Evolutionary conservation across 2,113 vertebrate species (phyloP).

Genomic region (Platichthys flesus): DNA sequence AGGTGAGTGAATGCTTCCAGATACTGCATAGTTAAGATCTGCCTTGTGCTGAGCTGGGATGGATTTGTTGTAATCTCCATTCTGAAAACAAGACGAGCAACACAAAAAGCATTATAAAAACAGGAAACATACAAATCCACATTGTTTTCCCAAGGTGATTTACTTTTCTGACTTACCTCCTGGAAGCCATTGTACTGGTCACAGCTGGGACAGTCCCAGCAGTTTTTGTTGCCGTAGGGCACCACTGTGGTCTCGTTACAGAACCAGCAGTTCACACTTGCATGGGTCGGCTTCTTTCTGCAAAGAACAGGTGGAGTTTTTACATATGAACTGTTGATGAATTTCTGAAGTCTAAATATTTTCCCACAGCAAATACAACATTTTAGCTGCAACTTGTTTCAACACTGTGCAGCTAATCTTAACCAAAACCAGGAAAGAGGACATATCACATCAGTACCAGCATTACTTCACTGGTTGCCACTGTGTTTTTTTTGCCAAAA

Average conservation of each 20-base stretch:
- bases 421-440: no score
- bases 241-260: slow-evolving; percentile 92
- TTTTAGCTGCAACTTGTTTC: no score
- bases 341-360: no score
- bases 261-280: slow-evolving; percentile 97
- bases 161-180: slow-evolving; percentile 81
- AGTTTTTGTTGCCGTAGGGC: slow-evolving; percentile 96
- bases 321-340: neutral
- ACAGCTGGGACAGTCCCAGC: slow-evolving; percentile 98
- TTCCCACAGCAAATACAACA: no score
- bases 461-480: no score
- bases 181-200: slow-evolving; percentile 99
- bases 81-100: slow-evolving; percentile 77
- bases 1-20: slow-evolving; percentile 71
- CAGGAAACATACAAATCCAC: neutral
- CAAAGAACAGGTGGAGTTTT: neutral
- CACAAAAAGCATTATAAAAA: neutral
- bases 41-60: slow-evolving; percentile 97
- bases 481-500: no score
- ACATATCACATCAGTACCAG: no score
- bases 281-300: slow-evolving; percentile 91
- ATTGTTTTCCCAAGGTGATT: neutral
- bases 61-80: slow-evolving; percentile 98
- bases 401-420: no score
- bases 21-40: slow-evolving; percentile 93